A percentile compares a stretch with the other conserved stretches of the same genome.
These are phyloP conservation scores for Invenusta paracnida DNA, from an alignment of 2,888 invertebrate species.

Conservation along the genomic window DNA sequence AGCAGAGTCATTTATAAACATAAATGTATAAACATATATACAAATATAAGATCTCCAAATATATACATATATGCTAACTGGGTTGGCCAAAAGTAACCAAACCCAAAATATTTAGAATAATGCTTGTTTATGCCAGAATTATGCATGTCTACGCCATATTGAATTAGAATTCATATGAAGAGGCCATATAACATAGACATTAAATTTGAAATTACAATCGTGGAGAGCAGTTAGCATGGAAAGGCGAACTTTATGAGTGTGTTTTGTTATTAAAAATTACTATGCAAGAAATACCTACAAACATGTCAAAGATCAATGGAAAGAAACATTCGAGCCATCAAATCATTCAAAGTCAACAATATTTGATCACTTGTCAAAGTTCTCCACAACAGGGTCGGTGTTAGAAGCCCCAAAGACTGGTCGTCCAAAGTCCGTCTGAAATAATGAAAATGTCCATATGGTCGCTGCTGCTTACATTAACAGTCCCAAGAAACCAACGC, in stretches of 20 bases:
- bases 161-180: too few relatives aligned
- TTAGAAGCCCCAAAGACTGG: conserved; percentile 25
- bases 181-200: too few relatives aligned
- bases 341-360: conserved; percentile 10
- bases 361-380: conserved; percentile 20
- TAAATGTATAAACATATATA: too few relatives aligned
- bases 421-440: conserved; percentile 3
- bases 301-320: conserved; percentile 10
- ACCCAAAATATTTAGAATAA: too few relatives aligned
- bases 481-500: conserved; percentile 18
- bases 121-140: not conserved
- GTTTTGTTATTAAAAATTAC: not conserved
- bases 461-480: conserved; percentile 16
- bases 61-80: too few relatives aligned
- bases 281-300: not conserved
- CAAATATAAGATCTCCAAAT: too few relatives aligned
- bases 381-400: conserved; percentile 11
- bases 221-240: conserved; percentile 2
- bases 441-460: not conserved
- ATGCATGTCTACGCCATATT: not conserved
- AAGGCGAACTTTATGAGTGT: not conserved
- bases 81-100: too few relatives aligned
- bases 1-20: too few relatives aligned
- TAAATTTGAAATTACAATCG: conserved; percentile 5
- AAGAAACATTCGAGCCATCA: conserved; percentile 7